Evolutionary conservation across 2,888 invertebrate genomes (phyloP).

Genomic region (Mythimna impura): DNA sequence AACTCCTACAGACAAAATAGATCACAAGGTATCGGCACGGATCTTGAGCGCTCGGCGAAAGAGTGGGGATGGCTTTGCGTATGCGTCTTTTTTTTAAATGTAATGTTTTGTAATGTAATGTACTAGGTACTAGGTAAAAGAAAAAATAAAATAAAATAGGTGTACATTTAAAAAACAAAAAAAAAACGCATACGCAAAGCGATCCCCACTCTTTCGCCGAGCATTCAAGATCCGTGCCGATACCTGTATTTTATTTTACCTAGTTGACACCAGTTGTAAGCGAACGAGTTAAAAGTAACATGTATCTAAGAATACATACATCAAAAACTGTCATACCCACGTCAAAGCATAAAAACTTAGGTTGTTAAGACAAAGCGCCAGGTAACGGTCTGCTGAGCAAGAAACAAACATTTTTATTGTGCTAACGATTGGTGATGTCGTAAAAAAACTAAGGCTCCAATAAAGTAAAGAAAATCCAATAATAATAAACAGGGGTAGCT

Average conservation of each 20-base stretch:
- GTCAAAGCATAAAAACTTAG: conserved; percentile 75
- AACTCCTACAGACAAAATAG: no score
- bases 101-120: no score
- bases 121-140: no score
- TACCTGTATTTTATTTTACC: conserved; percentile 60
- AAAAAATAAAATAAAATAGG: no score
- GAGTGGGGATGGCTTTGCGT: no score
- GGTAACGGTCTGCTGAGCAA: conserved; percentile 57
- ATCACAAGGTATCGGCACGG: no score
- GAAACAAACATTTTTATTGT: conserved; percentile 62
- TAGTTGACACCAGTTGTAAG: conserved; percentile 39
- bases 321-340: conserved; percentile 79
- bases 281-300: conserved; percentile 15
- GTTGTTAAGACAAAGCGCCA: conserved; percentile 71
- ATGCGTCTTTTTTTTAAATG: no score
- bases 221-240: no score
- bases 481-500: conserved; percentile 60
- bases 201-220: no score
- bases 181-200: no score
- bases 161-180: no score
- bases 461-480: conserved; percentile 63
- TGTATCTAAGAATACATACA: conserved; percentile 60
- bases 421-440: conserved; percentile 61
- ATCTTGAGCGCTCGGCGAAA: no score
- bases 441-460: conserved; percentile 59